Evolutionary conservation across 2,113 vertebrate genomes (phyloP), one percentile per base, ranked within the genome.

Genomic region (Coracopsis vasa): DNA sequence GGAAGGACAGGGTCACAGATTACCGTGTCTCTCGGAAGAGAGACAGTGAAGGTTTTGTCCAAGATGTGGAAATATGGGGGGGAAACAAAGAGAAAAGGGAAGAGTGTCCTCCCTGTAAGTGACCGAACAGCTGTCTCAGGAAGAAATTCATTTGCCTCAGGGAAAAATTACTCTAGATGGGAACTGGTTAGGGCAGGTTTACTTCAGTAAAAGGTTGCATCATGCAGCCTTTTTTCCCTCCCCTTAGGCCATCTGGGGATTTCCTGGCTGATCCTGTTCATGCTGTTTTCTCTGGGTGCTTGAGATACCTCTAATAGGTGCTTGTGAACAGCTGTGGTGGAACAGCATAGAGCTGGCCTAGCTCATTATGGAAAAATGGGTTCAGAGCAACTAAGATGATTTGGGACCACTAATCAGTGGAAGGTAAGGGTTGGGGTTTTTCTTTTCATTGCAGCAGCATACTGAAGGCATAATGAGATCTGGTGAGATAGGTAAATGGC

Each of bases 181-280:
- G 80, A 91, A 91, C 95, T 85, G 83, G 93, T 95, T 95, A 91
- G 73, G 41, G 70, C 93, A 95, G 80, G 91, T 83, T 91, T 87
- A 79, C 41, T 95, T 94, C 85, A 87, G 86, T 45, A 74, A 28
- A 91, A 28, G 35, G 62, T 94, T 97, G 87, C 95, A 92, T 95
- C 89, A 82, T 87, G 65, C 66, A 94, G 48, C 39, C 41, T 91
- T 95, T 94, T 97, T 95, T 77, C 67, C 85, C 35, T 89, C 28
- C 73, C 95, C 25, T n/a, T 95, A 89, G 94, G 94, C 70, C 41
- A 89, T 95, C 65, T 96, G 93, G 80, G 95, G 86, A 75, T 95
- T 97, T 97, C 93, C 89, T 95, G 84, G 73, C 80, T 39, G 44
- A 81, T 91, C 61, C 67, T 91, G 61, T 65, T 94, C 65, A 19